Base-by-base conservation (phyloP, 64 coral and sea anemone genomes). In the Dendrophyllia cribrosa region DNA sequence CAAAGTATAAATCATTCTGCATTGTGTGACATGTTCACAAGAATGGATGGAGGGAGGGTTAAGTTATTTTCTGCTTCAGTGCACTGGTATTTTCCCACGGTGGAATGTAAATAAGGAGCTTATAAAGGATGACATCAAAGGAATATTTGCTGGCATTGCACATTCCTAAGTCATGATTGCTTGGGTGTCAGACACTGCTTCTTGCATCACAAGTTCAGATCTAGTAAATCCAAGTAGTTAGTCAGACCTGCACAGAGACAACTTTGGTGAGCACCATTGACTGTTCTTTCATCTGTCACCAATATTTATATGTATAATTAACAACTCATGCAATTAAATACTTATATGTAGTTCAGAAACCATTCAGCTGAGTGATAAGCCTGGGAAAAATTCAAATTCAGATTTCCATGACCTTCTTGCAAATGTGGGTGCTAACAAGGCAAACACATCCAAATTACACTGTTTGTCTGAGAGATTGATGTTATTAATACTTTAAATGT, bases 1-100 rank as follows among this genome's bases (percentile, higher is more conserved):
- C 14, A 75, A 75, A 51, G 4, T 2, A 16, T 45, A 44, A 16
- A 3, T 43, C 4, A 46, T 43, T 43, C 7, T 73, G 43, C 4
- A 5, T 75, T 75, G 13, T 22, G n/a, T 69, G n/a, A 69, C n/a
- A 16, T 51, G 15, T 20, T 64, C 17, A 19, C 17, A 8, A 19
- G 5, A 7, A 13, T 49, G 44, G 48, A 45, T 15, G 59, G 3
- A 34, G 34, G 34, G 34, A 34, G 15, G 58, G 13, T 46, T 64
- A 21, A 8, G 13, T 82, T 64, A 47, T 82, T 84, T 67, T 67
- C 62, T 84, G 62, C 43, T n/a, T 84, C 61, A 84, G 21, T 84
- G 80, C 80, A 84, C 80, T 66, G 80, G 80, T 84, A 84, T 84
- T 84, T 84, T 84, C 80, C 80, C 80, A 84, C 80, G 62, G 43